These are phyloP conservation scores for Acanthiza pusilla DNA, from an alignment of 2,797 vertebrate genomes.

Conservation along the genomic window DNA sequence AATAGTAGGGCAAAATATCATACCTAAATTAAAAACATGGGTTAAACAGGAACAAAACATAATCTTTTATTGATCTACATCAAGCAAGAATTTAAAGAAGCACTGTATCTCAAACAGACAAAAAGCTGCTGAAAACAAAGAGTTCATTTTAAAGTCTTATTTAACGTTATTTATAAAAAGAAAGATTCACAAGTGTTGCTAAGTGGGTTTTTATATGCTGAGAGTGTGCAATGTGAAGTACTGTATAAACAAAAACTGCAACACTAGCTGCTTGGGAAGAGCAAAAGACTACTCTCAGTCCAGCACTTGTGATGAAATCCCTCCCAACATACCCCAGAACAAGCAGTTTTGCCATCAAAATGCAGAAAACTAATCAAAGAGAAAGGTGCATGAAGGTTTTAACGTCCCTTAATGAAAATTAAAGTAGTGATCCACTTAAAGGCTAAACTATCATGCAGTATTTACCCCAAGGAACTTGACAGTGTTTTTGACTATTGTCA, in stretches of 20 bases:
- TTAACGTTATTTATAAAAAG: not conserved
- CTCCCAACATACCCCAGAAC: not conserved
- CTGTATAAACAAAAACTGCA: not conserved
- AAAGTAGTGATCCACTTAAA: not conserved
- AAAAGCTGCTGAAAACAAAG: not conserved
- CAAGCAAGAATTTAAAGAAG: not conserved
- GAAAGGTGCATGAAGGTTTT: not conserved
- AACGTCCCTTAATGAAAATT: not conserved
- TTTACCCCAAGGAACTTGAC: not conserved
- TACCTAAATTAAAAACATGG: not conserved
- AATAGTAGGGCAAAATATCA: not conserved
- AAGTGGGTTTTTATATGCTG: not conserved
- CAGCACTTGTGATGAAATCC: not conserved
- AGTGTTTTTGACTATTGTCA: not conserved
- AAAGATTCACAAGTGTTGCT: not conserved
- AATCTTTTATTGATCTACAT: not conserved
- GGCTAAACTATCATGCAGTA: not conserved
- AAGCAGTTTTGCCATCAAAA: constrained; percentile 1
- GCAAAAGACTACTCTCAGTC: not conserved
- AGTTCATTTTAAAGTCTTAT: not conserved
- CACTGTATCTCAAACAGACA: not conserved
- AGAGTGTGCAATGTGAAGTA: not conserved
- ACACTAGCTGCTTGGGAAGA: not conserved
- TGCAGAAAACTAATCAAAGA: not conserved
- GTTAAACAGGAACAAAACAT: not conserved